phyloP scores from a whole-genome alignment of 2,113 vertebrate genomes.

The Halichoerus grypus region DNA sequence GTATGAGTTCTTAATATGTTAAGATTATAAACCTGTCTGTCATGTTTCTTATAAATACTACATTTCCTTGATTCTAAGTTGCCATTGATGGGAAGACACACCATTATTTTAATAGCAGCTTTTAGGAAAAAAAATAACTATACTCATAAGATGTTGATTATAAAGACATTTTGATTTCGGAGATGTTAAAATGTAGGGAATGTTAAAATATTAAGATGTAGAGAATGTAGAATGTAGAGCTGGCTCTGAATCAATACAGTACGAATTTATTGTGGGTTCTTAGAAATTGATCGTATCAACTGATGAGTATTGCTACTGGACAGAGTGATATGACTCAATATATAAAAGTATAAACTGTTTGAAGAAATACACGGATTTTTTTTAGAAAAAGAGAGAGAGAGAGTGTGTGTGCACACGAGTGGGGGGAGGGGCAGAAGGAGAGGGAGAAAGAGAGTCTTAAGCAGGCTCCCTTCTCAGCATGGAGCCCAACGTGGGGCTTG shows the following conservation, averaged over 20 bases:
- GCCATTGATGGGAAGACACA: conserved; percentile 28
- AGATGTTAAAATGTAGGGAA: conserved; percentile 30
- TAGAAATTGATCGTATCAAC: not conserved
- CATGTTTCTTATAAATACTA: conserved; percentile 47
- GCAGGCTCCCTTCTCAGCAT: not conserved
- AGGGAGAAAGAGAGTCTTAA: not conserved
- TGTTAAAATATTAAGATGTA: conserved; percentile 45
- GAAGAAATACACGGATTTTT: not conserved
- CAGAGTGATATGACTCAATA: not conserved
- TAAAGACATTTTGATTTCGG: conserved; percentile 54
- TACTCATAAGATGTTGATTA: conserved; percentile 56
- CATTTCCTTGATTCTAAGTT: conserved; percentile 46
- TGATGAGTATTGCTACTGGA: not conserved
- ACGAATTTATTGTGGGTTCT: not conserved
- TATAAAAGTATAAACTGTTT: not conserved
- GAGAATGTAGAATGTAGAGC: not conserved
- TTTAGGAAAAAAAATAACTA: conserved; percentile 53
- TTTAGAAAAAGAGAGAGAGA: not conserved
- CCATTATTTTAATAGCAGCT: conserved; percentile 54
- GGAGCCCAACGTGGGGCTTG: not conserved
- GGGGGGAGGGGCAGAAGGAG: not conserved
- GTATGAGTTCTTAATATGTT: not conserved
- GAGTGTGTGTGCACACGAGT: not conserved
- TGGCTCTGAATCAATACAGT: not conserved
- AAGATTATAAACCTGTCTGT: conserved; percentile 62